Percentiles rank a stretch among this genome's conserved stretches.
Evolutionary conservation across 2,888 invertebrate genomes (phyloP).

Genomic region (Nomada hirtipes): DNA sequence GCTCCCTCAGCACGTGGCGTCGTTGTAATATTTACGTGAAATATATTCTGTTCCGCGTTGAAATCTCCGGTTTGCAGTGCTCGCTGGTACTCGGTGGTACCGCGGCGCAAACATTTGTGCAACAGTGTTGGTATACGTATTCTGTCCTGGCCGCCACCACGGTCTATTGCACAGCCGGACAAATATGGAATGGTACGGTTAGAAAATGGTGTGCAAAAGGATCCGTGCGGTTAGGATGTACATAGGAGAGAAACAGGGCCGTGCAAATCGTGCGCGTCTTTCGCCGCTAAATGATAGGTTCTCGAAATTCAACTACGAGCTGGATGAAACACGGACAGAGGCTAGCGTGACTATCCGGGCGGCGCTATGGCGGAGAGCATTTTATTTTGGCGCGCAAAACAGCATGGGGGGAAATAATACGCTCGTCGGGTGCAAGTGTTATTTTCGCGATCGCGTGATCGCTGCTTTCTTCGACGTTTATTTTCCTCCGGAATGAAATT

Average conservation of each 20-base stretch:
- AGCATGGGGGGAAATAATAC: not conserved
- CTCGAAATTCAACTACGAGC: not conserved
- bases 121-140: constrained; percentile 47
- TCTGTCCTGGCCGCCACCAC: constrained; percentile 42
- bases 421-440: constrained; percentile 7
- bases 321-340: not conserved
- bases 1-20: constrained; percentile 44
- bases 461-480: constrained; percentile 26
- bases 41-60: constrained; percentile 3
- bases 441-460: constrained; percentile 24
- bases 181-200: constrained; percentile 60
- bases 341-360: not conserved
- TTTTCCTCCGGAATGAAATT: constrained; percentile 4
- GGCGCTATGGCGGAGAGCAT: not conserved
- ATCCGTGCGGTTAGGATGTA: constrained; percentile 12
- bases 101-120: constrained; percentile 59
- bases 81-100: constrained; percentile 70
- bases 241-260: not conserved
- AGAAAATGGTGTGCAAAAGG: constrained; percentile 25
- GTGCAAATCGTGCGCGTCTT: not conserved
- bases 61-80: constrained; percentile 48
- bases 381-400: constrained; percentile 26
- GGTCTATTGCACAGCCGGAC: constrained; percentile 61
- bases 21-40: not conserved
- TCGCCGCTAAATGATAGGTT: not conserved